Percentiles rank a stretch among this genome's conserved stretches.
phyloP scores from a whole-genome alignment of 2,113 vertebrate species.

The Pyxicephalus adspersus region DNA sequence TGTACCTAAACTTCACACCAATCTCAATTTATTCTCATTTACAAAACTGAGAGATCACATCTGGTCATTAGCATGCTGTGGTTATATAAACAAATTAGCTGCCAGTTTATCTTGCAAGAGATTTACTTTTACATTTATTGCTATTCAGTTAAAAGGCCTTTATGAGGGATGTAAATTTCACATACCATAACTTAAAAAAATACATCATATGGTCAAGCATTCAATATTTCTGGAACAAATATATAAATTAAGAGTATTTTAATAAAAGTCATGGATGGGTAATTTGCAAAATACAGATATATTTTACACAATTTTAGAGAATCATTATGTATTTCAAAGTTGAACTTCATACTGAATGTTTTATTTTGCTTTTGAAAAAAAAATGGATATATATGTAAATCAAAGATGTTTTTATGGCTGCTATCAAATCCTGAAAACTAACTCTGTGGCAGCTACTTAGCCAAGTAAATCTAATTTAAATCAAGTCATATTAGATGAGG shows the following conservation, averaged over 20 bases:
- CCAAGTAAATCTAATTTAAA: constrained; percentile 48
- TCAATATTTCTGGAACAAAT: not conserved
- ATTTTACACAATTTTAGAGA: not conserved
- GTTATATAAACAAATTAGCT: constrained; percentile 48
- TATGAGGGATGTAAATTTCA: constrained; percentile 45
- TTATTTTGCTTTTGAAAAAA: constrained; percentile 15
- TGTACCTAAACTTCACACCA: constrained; percentile 39
- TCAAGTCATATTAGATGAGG: constrained; percentile 33
- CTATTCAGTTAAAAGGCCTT: constrained; percentile 44
- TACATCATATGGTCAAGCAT: not conserved
- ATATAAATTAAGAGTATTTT: constrained; percentile 18
- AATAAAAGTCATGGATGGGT: not conserved
- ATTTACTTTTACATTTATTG: constrained; percentile 43
- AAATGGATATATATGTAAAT: constrained; percentile 19
- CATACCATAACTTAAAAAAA: constrained; percentile 9
- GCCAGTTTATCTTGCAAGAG: constrained; percentile 45
- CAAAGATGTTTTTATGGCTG: constrained; percentile 33
- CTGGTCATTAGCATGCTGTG: constrained; percentile 50
- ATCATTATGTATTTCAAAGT: constrained; percentile 5
- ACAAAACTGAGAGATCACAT: constrained; percentile 46
- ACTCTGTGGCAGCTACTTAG: constrained; percentile 40
- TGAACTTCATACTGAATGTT: not conserved
- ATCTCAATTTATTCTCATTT: constrained; percentile 45
- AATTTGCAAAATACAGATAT: not conserved
- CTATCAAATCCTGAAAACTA: constrained; percentile 30